phyloP scores from a whole-genome alignment of 1,140 invertebrate species.

The Bombus ignitus region DNA sequence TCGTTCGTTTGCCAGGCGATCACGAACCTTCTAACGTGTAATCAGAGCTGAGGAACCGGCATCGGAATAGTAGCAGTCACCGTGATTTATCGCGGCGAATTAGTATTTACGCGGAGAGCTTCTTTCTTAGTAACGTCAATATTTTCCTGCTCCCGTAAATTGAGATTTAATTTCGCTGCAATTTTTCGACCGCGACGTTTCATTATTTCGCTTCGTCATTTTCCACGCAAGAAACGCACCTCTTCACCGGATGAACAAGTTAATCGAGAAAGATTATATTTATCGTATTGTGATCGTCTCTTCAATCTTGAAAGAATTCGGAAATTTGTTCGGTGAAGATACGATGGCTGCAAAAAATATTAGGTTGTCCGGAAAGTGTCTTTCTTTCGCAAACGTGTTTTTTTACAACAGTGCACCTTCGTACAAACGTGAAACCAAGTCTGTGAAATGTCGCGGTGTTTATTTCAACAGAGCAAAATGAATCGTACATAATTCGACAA shows the following conservation, averaged over 20 bases:
- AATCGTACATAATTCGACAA: too few relatives aligned
- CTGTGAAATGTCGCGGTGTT: too few relatives aligned
- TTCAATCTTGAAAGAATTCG: not conserved
- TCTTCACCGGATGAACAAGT: not conserved
- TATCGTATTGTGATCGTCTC: not conserved
- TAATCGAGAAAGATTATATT: not conserved
- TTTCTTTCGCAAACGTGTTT: too few relatives aligned
- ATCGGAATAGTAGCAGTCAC: not conserved
- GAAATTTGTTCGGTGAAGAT: not conserved
- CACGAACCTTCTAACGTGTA: not conserved
- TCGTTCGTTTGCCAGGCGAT: not conserved
- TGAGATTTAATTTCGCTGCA: constrained; percentile 7
- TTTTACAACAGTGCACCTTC: too few relatives aligned
- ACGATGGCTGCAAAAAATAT: too few relatives aligned
- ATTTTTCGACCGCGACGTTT: constrained; percentile 1
- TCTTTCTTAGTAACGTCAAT: not conserved
- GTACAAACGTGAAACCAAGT: too few relatives aligned
- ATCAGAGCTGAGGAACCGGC: not conserved
- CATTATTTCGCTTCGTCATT: not conserved
- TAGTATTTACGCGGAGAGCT: not conserved
- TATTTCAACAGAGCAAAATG: too few relatives aligned
- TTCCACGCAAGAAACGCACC: not conserved
- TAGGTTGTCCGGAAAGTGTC: too few relatives aligned
- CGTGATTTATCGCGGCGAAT: constrained; percentile 43
- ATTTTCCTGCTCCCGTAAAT: not conserved